These are phyloP conservation scores for Palloptera scutellata DNA, from an alignment of 2,888 invertebrate genomes.

Conservation along the genomic window DNA sequence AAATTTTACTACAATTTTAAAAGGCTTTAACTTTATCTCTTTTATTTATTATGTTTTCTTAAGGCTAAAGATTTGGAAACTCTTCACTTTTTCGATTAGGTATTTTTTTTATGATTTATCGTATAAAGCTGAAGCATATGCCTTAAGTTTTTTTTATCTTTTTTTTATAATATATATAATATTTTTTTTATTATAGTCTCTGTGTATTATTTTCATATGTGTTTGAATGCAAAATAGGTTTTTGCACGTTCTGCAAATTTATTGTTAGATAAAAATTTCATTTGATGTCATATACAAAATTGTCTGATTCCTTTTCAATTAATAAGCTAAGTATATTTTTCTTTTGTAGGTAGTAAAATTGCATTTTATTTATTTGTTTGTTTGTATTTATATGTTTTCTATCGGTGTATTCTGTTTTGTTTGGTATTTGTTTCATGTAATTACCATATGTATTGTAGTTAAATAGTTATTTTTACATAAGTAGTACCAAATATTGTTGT, in stretches of 20 bases:
- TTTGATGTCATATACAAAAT: too few relatives aligned
- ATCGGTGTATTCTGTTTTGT: slow-evolving; percentile 44
- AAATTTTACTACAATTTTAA: slow-evolving; percentile 11
- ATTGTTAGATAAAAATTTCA: too few relatives aligned
- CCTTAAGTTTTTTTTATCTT: slow-evolving; percentile 7
- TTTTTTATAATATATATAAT: slow-evolving; percentile 31
- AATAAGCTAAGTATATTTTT: too few relatives aligned
- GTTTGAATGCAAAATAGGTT: slow-evolving; percentile 39
- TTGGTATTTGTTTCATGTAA: slow-evolving; percentile 3
- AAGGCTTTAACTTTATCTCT: slow-evolving; percentile 1
- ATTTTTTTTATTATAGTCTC: slow-evolving; percentile 18
- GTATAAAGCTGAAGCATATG: slow-evolving; percentile 38
- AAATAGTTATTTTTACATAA: neutral
- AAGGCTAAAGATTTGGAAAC: slow-evolving; percentile 33
- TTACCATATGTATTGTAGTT: too few relatives aligned
- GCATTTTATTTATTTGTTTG: slow-evolving; percentile 26
- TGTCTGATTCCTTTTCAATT: too few relatives aligned
- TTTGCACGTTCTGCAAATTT: too few relatives aligned
- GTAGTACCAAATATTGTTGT: slow-evolving; percentile 10
- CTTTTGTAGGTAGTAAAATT: too few relatives aligned
- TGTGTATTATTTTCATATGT: slow-evolving; percentile 24
- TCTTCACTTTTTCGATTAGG: slow-evolving; percentile 13
- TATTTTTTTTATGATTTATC: slow-evolving; percentile 40
- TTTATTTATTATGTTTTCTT: slow-evolving; percentile 33
- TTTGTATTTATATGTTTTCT: slow-evolving; percentile 29